Conservation (phyloP, 1,140 invertebrate genomes). For the Dinoponera quadriceps region DNA sequence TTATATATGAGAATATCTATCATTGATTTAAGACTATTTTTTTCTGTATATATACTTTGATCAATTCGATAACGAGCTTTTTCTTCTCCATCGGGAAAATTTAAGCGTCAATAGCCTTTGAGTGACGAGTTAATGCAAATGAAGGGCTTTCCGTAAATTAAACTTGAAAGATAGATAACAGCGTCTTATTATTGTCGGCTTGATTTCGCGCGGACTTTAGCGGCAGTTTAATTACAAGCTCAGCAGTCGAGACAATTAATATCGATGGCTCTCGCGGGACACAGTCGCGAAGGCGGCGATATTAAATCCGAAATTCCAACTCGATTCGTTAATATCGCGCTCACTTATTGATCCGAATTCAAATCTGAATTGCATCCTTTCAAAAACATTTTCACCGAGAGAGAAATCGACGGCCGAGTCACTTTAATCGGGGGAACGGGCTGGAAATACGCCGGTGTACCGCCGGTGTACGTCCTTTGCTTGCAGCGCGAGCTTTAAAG, state of each 20-base stretch:
- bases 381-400: not conserved
- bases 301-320: too few species aligned
- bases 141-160: not conserved
- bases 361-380: not conserved
- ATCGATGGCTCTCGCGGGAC: not conserved
- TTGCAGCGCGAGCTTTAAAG: not conserved
- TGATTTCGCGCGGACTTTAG: conserved; percentile 14
- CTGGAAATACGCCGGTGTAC: not conserved
- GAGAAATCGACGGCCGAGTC: not conserved
- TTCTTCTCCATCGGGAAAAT: not conserved
- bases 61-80: not conserved
- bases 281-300: not conserved
- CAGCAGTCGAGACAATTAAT: conserved; percentile 18
- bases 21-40: too few species aligned
- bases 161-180: conserved; percentile 16
- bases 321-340: too few species aligned
- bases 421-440: not conserved
- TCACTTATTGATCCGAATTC: too few species aligned
- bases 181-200: conserved; percentile 32
- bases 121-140: conserved; percentile 8
- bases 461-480: not conserved
- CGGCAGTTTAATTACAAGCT: conserved; percentile 25
- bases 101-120: not conserved
- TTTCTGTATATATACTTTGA: not conserved
- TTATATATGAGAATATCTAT: too few species aligned